Base-by-base conservation (phyloP, 2,113 vertebrate genomes). In the Nymphicus hollandicus region DNA sequence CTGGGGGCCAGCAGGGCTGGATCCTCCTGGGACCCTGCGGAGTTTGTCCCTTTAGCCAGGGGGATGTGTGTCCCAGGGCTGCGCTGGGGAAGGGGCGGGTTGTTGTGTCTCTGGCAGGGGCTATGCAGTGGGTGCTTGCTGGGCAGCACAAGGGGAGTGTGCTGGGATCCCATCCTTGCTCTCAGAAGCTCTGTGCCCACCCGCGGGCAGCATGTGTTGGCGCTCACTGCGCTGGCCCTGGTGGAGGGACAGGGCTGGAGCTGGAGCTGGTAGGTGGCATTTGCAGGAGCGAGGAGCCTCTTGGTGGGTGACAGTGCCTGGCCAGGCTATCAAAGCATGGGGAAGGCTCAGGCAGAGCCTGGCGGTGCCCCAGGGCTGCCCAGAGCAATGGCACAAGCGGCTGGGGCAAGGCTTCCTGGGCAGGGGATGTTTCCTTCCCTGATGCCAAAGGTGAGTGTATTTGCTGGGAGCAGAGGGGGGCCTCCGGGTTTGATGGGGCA, bases 221-320 rank as follows among this genome's bases (percentile, higher is more conserved):
- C 39, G n/a, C 70, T 71, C 4, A 0, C 6, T 44, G 71, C 29
- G 29, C 49, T 60, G 52, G 5, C 4, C 18, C 33, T 47, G 61
- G 33, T 46, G 44, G 52, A 35, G 55, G 78, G 47, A 37, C 8
- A 13, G n/a, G n/a, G 53, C 39, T 41, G 39, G 39, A n/a, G 2
- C 17, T 50, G 71, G 46, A 61, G 33, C 53, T 1, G 3, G 0
- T 0, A 19, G 0, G 1, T 1, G 5, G 63, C 1, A 1, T 58
- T 37, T 41, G n/a, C 35, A 68, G 61, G 37, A 74, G 17, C 1
- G 0, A 81, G n/a, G 41, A 49, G 28, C 46, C 6, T 87, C 31
- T 74, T 71, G 31, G 15, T 6, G 9, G 23, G 12, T 56, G 23
- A 29, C 31, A 11, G 63, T 2, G 9, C 46, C 50, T n/a, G 25